Percentiles rank a stretch among this genome's conserved stretches.
Evolutionary conservation across 2,888 invertebrate species (phyloP).

Genomic region (Gerris lacustris): DNA sequence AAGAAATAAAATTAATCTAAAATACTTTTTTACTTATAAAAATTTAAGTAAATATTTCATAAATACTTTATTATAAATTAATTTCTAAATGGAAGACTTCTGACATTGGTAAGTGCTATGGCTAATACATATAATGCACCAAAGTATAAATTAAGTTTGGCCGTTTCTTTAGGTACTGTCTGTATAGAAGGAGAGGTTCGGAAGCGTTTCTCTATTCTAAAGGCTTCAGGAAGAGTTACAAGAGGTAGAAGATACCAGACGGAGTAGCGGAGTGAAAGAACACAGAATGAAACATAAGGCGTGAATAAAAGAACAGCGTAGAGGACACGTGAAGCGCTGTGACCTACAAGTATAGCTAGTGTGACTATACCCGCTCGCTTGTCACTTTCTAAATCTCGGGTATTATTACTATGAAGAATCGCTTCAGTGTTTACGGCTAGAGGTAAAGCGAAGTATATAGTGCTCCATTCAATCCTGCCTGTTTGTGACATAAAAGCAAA

Average conservation of each 20-base stretch:
- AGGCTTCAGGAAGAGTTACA: conserved; percentile 75
- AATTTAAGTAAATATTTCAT: neutral
- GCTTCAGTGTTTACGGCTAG: conserved; percentile 89
- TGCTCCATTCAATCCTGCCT: conserved; percentile 78
- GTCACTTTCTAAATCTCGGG: conserved; percentile 79
- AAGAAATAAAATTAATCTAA: no score
- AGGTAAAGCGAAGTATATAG: conserved; percentile 86
- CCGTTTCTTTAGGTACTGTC: conserved; percentile 75
- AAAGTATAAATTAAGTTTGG: conserved; percentile 78
- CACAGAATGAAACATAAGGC: conserved; percentile 80
- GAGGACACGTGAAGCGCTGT: conserved; percentile 77
- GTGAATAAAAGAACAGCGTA: conserved; percentile 81
- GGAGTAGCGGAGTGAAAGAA: conserved; percentile 71
- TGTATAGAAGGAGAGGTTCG: conserved; percentile 64
- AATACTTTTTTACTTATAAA: neutral
- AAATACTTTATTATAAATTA: conserved; percentile 15
- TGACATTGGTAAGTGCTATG: conserved; percentile 44
- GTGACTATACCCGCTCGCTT: conserved; percentile 84
- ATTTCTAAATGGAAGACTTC: conserved; percentile 32
- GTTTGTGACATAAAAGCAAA: conserved; percentile 90
- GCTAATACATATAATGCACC: conserved; percentile 80
- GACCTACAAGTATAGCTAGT: conserved; percentile 83
- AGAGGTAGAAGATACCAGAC: conserved; percentile 80
- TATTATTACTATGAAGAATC: conserved; percentile 89
- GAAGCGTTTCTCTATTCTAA: conserved; percentile 80